phyloP scores from a whole-genome alignment of 2,888 invertebrate species.

The Coenonympha glycerion region DNA sequence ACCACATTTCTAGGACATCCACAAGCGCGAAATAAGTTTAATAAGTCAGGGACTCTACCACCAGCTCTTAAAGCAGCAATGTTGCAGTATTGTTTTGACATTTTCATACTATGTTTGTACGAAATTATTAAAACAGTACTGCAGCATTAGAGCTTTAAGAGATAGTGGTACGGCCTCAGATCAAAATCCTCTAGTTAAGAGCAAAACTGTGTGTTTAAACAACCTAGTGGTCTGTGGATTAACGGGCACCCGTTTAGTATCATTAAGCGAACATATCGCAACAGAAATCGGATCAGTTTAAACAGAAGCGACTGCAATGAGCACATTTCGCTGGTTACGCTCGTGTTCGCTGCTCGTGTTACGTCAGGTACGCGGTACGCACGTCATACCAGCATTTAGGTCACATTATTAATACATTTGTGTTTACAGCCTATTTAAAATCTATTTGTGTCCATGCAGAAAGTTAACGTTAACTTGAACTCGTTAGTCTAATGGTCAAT shows the following conservation, averaged over 20 bases:
- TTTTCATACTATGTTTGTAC: no score
- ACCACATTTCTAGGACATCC: no score
- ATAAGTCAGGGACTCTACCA: no score
- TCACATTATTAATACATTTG: constrained; percentile 59
- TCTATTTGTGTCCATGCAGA: constrained; percentile 45
- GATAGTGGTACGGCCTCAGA: no score
- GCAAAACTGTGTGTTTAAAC: constrained; percentile 1
- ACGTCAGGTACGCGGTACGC: constrained; percentile 52
- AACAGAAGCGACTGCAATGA: constrained; percentile 37
- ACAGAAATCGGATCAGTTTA: constrained; percentile 47
- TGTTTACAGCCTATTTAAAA: constrained; percentile 60
- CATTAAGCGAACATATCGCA: constrained; percentile 26
- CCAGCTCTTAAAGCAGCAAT: no score
- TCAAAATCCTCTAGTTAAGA: neutral
- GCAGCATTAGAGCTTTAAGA: no score
- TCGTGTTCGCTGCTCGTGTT: constrained; percentile 46
- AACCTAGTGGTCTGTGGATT: constrained; percentile 2
- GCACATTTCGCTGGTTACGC: constrained; percentile 36
- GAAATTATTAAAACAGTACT: no score
- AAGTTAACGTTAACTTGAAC: no score
- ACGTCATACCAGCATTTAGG: constrained; percentile 65
- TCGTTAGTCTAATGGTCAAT: no score
- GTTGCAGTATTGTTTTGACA: no score
- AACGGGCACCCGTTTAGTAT: constrained; percentile 9
- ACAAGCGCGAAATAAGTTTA: no score